These are phyloP conservation scores for Drosophila ezoana DNA, from an alignment of 2,888 invertebrate genomes.

Conservation along the genomic window DNA sequence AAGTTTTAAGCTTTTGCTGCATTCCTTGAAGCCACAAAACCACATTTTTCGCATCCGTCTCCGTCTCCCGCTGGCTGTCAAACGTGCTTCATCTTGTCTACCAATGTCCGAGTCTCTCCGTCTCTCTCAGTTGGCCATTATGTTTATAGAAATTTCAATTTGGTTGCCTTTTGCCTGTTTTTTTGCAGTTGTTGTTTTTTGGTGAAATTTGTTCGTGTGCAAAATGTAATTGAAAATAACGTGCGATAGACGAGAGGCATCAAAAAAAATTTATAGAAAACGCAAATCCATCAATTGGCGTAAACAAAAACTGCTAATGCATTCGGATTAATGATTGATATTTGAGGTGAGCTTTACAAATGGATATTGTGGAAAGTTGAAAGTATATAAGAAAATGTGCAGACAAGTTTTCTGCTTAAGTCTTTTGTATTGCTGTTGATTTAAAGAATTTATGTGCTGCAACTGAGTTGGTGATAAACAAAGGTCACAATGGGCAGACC, in stretches of 20 bases:
- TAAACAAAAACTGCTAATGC: slow-evolving; percentile 37
- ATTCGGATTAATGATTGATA: slow-evolving; percentile 49
- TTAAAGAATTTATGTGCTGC: not conserved
- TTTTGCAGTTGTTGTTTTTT: slow-evolving; percentile 47
- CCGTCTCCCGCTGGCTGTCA: slow-evolving; percentile 34
- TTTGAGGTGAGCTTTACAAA: slow-evolving; percentile 41
- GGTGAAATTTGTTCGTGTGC: slow-evolving; percentile 65
- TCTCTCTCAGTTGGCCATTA: slow-evolving; percentile 24
- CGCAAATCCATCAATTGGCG: slow-evolving; percentile 31
- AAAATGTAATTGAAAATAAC: slow-evolving; percentile 70
- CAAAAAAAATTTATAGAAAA: slow-evolving; percentile 7
- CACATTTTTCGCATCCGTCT: slow-evolving; percentile 55
- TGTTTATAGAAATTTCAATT: slow-evolving; percentile 63
- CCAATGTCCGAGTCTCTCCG: slow-evolving; percentile 8
- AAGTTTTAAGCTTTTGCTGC: slow-evolving; percentile 59
- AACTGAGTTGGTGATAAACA: not conserved
- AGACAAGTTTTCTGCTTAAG: slow-evolving; percentile 7
- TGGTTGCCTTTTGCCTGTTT: slow-evolving; percentile 34
- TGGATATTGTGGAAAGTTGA: slow-evolving; percentile 35
- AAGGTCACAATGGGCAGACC: not conserved
- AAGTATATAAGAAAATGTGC: slow-evolving; percentile 4
- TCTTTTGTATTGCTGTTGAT: slow-evolving; percentile 6
- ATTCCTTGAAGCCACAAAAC: slow-evolving; percentile 74
- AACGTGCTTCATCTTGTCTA: slow-evolving; percentile 30
- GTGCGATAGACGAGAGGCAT: slow-evolving; percentile 33